These are phyloP conservation scores for Tympanoctomys barrerae DNA, from an alignment of 2,797 vertebrate species.

Conservation along the genomic window DNA sequence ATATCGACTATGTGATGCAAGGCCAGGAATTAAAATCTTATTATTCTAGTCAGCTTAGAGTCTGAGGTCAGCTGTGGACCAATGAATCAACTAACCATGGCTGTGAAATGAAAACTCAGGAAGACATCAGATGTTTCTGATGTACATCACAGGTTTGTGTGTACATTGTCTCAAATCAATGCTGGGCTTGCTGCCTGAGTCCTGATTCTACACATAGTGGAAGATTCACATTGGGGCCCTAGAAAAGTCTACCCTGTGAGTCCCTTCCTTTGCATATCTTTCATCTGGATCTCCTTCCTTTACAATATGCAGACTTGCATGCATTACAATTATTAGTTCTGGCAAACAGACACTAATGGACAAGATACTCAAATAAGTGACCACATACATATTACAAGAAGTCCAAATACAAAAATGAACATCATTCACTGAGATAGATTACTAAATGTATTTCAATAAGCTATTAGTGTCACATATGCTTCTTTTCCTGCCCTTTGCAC, in stretches of 20 bases:
- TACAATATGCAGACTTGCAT: not conserved
- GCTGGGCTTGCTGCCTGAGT: not conserved
- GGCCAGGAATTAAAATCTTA: not conserved
- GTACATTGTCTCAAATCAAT: not conserved
- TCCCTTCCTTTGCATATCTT: not conserved
- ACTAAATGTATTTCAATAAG: not conserved
- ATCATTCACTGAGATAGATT: not conserved
- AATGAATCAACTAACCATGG: not conserved
- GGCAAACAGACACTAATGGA: not conserved
- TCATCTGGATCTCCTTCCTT: not conserved
- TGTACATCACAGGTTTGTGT: no score
- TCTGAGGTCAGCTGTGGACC: not conserved
- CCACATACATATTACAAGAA: not conserved
- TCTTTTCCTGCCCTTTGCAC: not conserved
- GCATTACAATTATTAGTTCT: not conserved
- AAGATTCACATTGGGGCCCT: not conserved
- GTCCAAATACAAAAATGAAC: conserved; percentile 9
- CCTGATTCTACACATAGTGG: not conserved
- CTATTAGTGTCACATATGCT: not conserved
- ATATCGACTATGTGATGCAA: not conserved
- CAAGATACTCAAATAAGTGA: not conserved
- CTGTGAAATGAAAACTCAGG: not conserved
- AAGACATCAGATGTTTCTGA: not conserved
- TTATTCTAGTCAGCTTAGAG: not conserved
- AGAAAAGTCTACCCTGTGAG: not conserved